Percentiles rank a stretch among this genome's conserved stretches.
Conservation (phyloP, 2,113 vertebrate genomes). For the Notothenia coriiceps region DNA sequence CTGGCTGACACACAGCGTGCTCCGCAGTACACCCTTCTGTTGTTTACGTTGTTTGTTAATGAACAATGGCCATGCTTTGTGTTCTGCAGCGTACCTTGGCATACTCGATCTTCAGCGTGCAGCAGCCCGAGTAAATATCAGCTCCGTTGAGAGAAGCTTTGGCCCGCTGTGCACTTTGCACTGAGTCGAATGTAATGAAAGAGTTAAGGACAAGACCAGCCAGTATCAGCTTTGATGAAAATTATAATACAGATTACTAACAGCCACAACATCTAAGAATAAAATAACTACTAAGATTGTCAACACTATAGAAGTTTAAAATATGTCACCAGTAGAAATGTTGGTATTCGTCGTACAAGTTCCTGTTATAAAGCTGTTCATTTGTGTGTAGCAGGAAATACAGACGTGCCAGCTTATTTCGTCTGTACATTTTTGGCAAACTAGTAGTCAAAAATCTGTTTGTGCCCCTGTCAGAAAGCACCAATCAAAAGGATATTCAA, state of each 20-base stretch:
- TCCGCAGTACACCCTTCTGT: too few relatives aligned
- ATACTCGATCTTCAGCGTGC: slow-evolving; percentile 97
- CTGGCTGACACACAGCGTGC: too few relatives aligned
- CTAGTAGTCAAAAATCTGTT: not conserved
- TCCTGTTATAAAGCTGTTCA: not conserved
- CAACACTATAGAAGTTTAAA: too few relatives aligned
- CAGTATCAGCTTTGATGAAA: not conserved
- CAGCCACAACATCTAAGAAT: too few relatives aligned
- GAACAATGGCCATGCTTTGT: not conserved
- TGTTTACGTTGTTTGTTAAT: not conserved
- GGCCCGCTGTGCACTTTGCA: slow-evolving; percentile 95
- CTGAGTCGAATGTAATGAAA: slow-evolving; percentile 90
- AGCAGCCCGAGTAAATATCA: slow-evolving; percentile 97
- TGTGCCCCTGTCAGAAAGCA: not conserved
- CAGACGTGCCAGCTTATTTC: too few relatives aligned
- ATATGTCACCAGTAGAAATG: too few relatives aligned
- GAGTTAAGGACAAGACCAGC: slow-evolving; percentile 81
- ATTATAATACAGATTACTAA: not conserved
- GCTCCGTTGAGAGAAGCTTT: slow-evolving; percentile 96
- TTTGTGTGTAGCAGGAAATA: not conserved
- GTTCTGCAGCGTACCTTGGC: slow-evolving; percentile 88
- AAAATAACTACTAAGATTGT: too few relatives aligned
- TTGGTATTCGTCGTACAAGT: not conserved
- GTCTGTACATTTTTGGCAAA: not conserved
- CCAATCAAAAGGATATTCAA: slow-evolving; percentile 95